Evolutionary conservation across 1,140 invertebrate genomes (phyloP).

Genomic region (Drosophila takahashii): DNA sequence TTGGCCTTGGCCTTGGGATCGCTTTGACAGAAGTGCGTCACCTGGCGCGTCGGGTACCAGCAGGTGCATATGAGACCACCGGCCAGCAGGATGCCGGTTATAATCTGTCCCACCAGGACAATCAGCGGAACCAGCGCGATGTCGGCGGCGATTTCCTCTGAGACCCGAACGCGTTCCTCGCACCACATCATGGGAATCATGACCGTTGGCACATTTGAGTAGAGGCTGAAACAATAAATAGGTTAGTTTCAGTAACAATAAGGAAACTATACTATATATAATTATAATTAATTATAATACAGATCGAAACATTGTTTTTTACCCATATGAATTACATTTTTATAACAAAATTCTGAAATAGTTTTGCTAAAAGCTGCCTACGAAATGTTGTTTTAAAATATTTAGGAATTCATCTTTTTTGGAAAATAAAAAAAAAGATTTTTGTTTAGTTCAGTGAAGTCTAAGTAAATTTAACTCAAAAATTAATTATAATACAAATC

Average conservation of each 20-base stretch:
- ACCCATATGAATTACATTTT: no score
- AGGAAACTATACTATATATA: background rate
- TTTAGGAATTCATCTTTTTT: no score
- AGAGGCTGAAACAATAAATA: conserved; percentile 85
- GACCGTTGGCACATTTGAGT: conserved; percentile 88
- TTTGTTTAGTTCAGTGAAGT: no score
- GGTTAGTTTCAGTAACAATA: background rate
- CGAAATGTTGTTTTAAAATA: no score
- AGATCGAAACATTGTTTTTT: no score
- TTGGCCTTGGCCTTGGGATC: conserved; percentile 79
- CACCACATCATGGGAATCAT: conserved; percentile 93
- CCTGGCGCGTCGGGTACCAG: conserved; percentile 76
- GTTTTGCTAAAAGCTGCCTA: no score
- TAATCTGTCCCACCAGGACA: conserved; percentile 72
- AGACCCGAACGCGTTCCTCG: conserved; percentile 88
- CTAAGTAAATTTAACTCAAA: no score
- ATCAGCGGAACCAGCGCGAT: conserved; percentile 70
- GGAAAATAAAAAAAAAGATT: no score
- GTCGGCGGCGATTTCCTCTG: conserved; percentile 85
- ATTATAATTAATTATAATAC: no score
- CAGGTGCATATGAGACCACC: conserved; percentile 75
- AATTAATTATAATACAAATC: no score
- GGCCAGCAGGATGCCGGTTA: conserved; percentile 70
- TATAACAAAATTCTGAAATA: no score
- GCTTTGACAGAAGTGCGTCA: conserved; percentile 68